phyloP scores from a whole-genome alignment of 2,797 vertebrate species.

The Halcyon smyrnensis region DNA sequence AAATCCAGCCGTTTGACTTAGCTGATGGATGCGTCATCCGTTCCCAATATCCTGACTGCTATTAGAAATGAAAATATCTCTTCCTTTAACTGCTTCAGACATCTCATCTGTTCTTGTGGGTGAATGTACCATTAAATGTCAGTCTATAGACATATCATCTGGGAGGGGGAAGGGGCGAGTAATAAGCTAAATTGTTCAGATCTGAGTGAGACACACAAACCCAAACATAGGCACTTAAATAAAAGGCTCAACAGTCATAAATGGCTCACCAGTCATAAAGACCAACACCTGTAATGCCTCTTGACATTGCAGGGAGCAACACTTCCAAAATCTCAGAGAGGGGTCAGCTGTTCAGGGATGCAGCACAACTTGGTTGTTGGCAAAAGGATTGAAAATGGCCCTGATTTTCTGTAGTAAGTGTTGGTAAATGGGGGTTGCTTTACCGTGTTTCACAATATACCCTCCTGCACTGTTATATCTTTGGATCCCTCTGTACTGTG shows the following conservation, averaged over 20 bases:
- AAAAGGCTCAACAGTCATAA: background rate
- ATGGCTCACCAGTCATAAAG: background rate
- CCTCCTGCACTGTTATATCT: background rate
- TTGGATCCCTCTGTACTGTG: background rate
- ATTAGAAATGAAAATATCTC: conserved; percentile 50
- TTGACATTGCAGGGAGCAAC: background rate
- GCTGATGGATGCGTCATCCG: background rate
- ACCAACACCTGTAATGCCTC: background rate
- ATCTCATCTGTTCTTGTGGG: conserved; percentile 39
- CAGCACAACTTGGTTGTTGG: background rate
- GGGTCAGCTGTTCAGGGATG: background rate
- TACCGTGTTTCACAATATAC: background rate
- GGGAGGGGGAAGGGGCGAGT: background rate
- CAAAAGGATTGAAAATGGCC: background rate
- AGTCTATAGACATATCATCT: background rate
- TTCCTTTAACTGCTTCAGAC: conserved; percentile 36
- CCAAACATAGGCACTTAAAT: background rate
- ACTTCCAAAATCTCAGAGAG: background rate
- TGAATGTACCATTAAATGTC: conserved; percentile 42
- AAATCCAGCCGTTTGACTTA: conserved; percentile 34
- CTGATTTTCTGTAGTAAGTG: background rate
- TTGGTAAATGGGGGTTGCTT: background rate
- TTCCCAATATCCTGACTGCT: conserved; percentile 26
- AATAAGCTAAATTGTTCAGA: background rate
- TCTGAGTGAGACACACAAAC: background rate